Base-by-base conservation (phyloP, 2,113 vertebrate genomes). In the Cephalophus harveyi region DNA sequence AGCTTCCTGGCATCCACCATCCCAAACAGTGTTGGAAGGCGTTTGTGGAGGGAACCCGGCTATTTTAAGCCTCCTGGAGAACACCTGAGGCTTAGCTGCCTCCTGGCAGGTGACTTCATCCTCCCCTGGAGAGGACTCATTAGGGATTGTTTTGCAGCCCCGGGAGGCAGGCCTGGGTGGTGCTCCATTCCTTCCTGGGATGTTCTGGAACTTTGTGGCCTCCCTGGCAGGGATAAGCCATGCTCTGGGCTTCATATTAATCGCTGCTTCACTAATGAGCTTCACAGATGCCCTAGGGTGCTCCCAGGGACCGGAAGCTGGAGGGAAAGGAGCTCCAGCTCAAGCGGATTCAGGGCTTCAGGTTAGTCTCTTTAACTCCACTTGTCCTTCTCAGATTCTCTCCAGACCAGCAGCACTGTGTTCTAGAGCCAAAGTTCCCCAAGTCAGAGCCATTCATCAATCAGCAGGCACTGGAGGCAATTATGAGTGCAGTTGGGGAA, bases 1-100 rank as follows among this genome's bases (percentile, higher is more conserved):
- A 98, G 96, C 93, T 93, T 98, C 96, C 98, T 98, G 98, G 98
- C 98, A 98, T 50, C 40, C 46, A 4, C 95, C 74, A 14, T 71
- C 96, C 97, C 52, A 83, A 86, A 96, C 93, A 94, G 92, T 52
- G 97, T n/a, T 91, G 85, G 74, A 79, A 97, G 96, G 96, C 59
- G 89, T 93, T 71, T 87, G 94, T 67, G 60, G 64, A 95, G 94
- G 97, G 88, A 82, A 81, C 81, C 87, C 1, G 55, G 97, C 97
- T 98, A 97, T 98, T 98, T 96, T 96, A 96, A 96, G 98, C 92
- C 92, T 96, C 36, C 23, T 10, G 64, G 92, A 94, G 95, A 91
- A 86, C 87, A 89, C 87, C 86, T 17, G 94, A 43, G 96, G 96
- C 96, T 76, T 40, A 17, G 95, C 86, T 62, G 91, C 95, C 93